Evolutionary conservation across 1,140 invertebrate species (phyloP), one percentile per base, ranked within the genome.

Genomic region (Drosophila quadrilineata): DNA sequence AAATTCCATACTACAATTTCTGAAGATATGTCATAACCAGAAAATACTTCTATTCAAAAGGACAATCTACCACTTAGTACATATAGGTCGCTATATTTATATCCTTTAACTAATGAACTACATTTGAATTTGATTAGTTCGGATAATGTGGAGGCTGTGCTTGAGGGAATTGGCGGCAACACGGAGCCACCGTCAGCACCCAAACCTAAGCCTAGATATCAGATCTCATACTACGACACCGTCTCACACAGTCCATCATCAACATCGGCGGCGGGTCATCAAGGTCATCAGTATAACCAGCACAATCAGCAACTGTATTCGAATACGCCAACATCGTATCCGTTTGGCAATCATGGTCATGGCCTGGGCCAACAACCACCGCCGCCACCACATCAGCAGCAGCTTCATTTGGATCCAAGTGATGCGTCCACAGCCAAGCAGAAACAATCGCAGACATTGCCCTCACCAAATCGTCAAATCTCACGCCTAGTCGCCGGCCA

Each of bases 101-200:
- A n/a, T n/a, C n/a, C n/a, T n/a, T n/a, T n/a, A n/a, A n/a, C n/a
- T n/a, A n/a, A n/a, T n/a, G n/a, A n/a, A n/a, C n/a, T n/a, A n/a
- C n/a, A n/a, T n/a, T n/a, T n/a, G n/a, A 6, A 22, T 26, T 28
- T 5, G 0, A 1, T n/a, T 19, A 89, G 88, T 10, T 89, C 88
- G 9, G 88, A 89, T 17, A 89, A 89, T 56, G 88, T 89, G 17
- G 88, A 89, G 58, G 88, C 87, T n/a, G 87, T 89, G 40, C 50
- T 89, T 4, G 88, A 89, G 66, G 86, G 85, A 3, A 88, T 88
- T 56, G 88, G 86, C 0, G 79, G 73, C 40, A 76, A 71, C 24
- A 65, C 58, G 2, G 85, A 82, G 21, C 43, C 79, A 1, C 43
- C 57, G 3, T 33, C 67, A 9, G 60, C 59, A 12, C 62, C 80